These are phyloP conservation scores for Lophius americanus DNA, from an alignment of 2,797 vertebrate genomes.

Conservation along the genomic window DNA sequence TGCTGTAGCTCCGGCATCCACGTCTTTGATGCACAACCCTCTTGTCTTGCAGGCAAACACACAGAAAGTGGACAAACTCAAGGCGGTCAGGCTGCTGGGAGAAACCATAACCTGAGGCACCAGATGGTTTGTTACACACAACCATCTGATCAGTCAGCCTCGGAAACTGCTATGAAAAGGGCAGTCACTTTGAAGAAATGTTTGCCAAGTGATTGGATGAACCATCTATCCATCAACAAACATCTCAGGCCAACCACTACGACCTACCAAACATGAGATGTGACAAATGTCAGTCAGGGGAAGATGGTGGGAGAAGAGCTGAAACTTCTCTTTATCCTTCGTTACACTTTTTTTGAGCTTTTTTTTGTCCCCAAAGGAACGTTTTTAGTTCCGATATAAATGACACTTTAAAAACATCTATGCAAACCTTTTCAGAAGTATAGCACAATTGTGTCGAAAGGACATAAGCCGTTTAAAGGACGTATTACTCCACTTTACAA, in stretches of 20 bases:
- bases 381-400: too few relatives aligned
- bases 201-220: neutral
- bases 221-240: neutral
- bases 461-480: too few relatives aligned
- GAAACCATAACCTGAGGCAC: neutral
- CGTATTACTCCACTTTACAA: too few relatives aligned
- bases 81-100: neutral
- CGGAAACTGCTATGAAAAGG: constrained; percentile 4
- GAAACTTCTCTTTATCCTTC: too few relatives aligned
- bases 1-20: neutral
- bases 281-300: too few relatives aligned
- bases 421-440: too few relatives aligned
- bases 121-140: constrained; percentile 8
- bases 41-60: neutral
- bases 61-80: constrained; percentile 3
- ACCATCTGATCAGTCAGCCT: neutral
- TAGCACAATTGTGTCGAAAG: too few relatives aligned
- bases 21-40: constrained; percentile 28
- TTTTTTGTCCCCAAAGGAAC: too few relatives aligned
- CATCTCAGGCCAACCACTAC: neutral
- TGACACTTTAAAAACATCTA: too few relatives aligned
- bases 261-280: neutral
- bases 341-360: too few relatives aligned
- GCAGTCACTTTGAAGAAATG: neutral
- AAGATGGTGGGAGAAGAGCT: too few relatives aligned